phyloP scores from a whole-genome alignment of 2,797 vertebrate genomes.

The Silurus lanzhouensis region DNA sequence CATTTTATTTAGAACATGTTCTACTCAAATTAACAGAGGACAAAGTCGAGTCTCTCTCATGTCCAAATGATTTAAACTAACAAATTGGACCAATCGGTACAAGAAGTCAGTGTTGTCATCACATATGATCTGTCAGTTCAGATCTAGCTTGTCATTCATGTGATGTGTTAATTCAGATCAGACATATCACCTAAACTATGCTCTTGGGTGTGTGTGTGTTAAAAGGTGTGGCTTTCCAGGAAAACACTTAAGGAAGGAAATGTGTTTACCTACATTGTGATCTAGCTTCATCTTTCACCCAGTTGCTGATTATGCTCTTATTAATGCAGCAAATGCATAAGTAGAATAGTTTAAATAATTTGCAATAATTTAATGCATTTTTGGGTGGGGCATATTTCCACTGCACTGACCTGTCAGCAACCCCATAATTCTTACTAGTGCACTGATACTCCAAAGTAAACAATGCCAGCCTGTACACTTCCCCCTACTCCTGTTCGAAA shows the following conservation, averaged over 20 bases:
- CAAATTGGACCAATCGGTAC: background rate
- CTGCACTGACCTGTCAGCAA: background rate
- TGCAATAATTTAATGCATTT: background rate
- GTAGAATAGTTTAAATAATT: background rate
- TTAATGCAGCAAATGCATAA: too few relatives aligned
- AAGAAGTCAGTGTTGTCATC: too few relatives aligned
- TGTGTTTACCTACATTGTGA: background rate
- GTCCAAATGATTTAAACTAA: background rate
- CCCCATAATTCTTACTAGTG: background rate
- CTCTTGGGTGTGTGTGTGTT: background rate
- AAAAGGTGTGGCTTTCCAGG: background rate
- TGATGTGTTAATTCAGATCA: background rate
- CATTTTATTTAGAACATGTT: background rate
- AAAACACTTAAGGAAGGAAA: background rate
- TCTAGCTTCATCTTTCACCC: background rate
- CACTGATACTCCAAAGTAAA: conserved; percentile 8
- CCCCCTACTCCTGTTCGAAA: background rate
- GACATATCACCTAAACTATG: too few relatives aligned
- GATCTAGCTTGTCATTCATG: background rate
- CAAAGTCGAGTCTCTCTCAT: background rate
- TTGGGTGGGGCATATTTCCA: too few relatives aligned
- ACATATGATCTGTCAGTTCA: too few relatives aligned
- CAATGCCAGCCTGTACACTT: background rate
- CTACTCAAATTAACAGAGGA: background rate
- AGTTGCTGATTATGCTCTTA: background rate